Evolutionary conservation across 2,888 invertebrate genomes (phyloP), one percentile per base, ranked within the genome.

Genomic region (Trissonchulus latispiculum): DNA sequence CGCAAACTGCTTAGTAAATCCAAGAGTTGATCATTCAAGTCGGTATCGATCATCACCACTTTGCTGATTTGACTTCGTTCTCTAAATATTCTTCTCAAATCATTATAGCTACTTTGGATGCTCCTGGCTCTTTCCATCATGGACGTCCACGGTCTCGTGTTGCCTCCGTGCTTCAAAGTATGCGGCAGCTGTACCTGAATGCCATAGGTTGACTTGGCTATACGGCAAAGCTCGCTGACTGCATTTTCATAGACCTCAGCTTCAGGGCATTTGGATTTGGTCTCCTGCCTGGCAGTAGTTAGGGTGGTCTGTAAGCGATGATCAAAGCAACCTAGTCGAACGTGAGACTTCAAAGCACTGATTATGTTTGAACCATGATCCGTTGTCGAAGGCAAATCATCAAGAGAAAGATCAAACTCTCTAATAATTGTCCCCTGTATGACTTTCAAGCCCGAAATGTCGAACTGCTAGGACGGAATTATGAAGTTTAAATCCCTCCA

Each of bases 141-240:
- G n/a, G n/a, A n/a, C n/a, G n/a, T n/a, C n/a, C n/a, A n/a, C n/a
- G n/a, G n/a, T n/a, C n/a, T n/a, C n/a, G n/a, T n/a, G n/a, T n/a
- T n/a, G n/a, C n/a, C 59, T n/a, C 59, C 59, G n/a, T n/a, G n/a
- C n/a, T n/a, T n/a, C n/a, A n/a, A n/a, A n/a, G n/a, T n/a, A n/a
- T n/a, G n/a, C n/a, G 59, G 59, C 59, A 59, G n/a, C 59, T 59
- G 59, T n/a, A 23, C 59, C 59, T 59, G 59, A n/a, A 59, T 59
- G 18, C 59, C 59, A n/a, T n/a, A 23, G n/a, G 59, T 59, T 23
- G 59, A 18, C n/a, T 59, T 59, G 18, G n/a, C 59, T 18, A 23
- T 23, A 59, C 59, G 18, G n/a, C 59, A 59, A 59, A 59, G 18
- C n/a, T 59, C n/a, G 59, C 18, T n/a, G 18, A 59, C n/a, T 18